These are phyloP conservation scores for Pardalotus punctatus DNA, from an alignment of 2,113 vertebrate species.

Conservation along the genomic window DNA sequence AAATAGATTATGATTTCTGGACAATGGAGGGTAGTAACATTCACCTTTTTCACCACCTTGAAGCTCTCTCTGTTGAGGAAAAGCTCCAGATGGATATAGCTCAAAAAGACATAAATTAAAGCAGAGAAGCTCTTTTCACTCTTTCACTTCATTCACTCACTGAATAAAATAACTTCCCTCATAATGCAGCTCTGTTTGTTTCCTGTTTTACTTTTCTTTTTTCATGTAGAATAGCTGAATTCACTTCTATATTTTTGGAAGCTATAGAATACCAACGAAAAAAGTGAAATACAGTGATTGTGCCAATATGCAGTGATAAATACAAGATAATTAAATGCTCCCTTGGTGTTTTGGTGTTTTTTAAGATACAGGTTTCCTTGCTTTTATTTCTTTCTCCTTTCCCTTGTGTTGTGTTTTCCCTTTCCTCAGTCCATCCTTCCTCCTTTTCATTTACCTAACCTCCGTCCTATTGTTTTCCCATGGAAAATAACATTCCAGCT, in stretches of 20 bases:
- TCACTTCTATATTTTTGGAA: background rate
- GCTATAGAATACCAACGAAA: background rate
- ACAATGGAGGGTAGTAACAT: background rate
- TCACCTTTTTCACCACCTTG: background rate
- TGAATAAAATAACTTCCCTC: background rate
- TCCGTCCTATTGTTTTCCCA: background rate
- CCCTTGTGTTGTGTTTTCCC: background rate
- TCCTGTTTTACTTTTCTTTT: background rate
- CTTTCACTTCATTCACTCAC: background rate
- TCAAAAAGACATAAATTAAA: background rate
- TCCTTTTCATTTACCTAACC: background rate
- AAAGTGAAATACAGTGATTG: background rate
- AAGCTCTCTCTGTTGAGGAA: background rate
- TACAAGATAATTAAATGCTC: background rate
- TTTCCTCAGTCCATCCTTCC: background rate
- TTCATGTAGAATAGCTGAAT: background rate
- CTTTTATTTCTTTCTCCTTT: background rate
- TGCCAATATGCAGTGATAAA: background rate
- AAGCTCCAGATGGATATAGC: background rate
- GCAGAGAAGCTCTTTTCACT: background rate
- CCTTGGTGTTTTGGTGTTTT: background rate
- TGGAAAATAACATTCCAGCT: background rate
- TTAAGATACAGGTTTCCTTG: background rate
- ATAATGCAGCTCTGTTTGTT: background rate
- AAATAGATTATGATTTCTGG: background rate